Evolutionary conservation across 2,797 vertebrate species (phyloP).

Genomic region (Oryzias sinensis): DNA sequence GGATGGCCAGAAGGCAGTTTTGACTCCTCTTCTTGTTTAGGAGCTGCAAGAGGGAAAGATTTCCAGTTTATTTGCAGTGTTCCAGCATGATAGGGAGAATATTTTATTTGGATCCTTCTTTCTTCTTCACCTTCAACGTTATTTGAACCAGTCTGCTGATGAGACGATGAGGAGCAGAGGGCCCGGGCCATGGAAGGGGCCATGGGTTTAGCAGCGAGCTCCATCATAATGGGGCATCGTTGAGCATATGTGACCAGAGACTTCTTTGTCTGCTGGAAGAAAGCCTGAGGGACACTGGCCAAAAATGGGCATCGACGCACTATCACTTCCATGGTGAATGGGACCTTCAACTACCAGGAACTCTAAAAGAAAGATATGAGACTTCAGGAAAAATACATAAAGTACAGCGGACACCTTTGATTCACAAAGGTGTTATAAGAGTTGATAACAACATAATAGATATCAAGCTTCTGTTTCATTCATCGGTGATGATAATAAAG

Average conservation of each 20-base stretch:
- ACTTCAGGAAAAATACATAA: not conserved
- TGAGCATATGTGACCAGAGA: conserved; percentile 90
- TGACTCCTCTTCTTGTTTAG: conserved; percentile 27
- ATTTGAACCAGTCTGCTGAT: conserved; percentile 78
- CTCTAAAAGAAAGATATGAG: conserved; percentile 21
- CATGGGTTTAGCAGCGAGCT: conserved; percentile 81
- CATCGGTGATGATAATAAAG: too few relatives aligned
- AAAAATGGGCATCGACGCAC: conserved; percentile 93
- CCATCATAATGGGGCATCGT: conserved; percentile 95
- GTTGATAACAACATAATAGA: too few relatives aligned
- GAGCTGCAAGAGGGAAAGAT: conserved; percentile 34
- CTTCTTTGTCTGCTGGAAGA: conserved; percentile 91
- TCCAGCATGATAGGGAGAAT: not conserved
- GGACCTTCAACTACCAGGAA: conserved; percentile 31
- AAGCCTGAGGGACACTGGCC: conserved; percentile 88
- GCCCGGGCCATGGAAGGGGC: conserved; percentile 74
- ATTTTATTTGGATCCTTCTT: not conserved
- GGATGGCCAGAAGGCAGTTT: conserved; percentile 77
- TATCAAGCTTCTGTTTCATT: too few relatives aligned
- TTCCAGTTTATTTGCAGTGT: too few relatives aligned
- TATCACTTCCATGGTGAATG: conserved; percentile 85
- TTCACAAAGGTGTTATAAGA: too few relatives aligned
- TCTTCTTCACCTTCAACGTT: conserved; percentile 63
- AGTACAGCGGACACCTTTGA: too few relatives aligned
- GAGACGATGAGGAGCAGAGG: conserved; percentile 82